phyloP scores from a whole-genome alignment of 2,888 invertebrate species.

The Cephus runcator region DNA sequence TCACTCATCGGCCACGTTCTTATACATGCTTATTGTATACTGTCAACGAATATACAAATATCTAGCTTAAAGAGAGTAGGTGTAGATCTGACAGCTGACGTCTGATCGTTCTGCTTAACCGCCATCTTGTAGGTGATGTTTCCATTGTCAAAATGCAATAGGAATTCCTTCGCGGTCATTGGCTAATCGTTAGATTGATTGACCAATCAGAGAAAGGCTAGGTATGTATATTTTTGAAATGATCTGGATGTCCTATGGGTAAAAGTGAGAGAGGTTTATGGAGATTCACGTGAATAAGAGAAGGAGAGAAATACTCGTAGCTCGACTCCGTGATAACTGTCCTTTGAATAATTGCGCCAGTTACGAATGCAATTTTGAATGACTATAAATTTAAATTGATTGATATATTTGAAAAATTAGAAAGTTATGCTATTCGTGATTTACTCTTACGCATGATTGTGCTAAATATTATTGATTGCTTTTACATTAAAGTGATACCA shows the following conservation, averaged over 20 bases:
- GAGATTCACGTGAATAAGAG: neutral
- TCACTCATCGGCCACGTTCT: constrained; percentile 14
- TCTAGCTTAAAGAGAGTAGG: neutral
- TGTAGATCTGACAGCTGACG: neutral
- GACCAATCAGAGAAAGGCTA: neutral
- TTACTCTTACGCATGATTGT: neutral
- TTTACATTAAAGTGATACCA: neutral
- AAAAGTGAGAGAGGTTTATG: neutral
- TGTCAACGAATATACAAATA: neutral
- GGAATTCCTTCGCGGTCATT: neutral
- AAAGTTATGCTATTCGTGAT: neutral
- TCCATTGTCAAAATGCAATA: neutral
- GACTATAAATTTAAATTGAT: neutral
- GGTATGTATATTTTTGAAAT: neutral
- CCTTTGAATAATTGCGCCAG: neutral
- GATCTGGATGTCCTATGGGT: neutral
- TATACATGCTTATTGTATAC: neutral
- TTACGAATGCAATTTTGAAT: neutral
- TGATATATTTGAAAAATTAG: neutral
- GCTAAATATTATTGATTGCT: neutral
- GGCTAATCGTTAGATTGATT: neutral
- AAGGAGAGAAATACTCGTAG: neutral
- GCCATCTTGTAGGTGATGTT: neutral
- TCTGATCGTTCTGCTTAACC: neutral
- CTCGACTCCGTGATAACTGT: neutral